These are phyloP conservation scores for Agrilus planipennis DNA, from an alignment of 1,140 invertebrate genomes.

Conservation along the genomic window DNA sequence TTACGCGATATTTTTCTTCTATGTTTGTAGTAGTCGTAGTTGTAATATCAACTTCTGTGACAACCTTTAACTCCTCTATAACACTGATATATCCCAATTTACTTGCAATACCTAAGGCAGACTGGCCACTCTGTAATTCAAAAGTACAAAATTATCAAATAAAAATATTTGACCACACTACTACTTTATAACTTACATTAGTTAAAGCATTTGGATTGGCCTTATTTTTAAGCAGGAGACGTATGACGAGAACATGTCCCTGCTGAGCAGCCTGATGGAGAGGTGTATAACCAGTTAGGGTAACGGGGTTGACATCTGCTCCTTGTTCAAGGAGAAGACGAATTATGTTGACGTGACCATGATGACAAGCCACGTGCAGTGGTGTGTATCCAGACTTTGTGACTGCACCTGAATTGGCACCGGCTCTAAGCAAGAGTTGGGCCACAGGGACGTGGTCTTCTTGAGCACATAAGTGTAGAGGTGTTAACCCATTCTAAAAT, in stretches of 20 bases:
- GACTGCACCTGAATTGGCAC: conserved; percentile 65
- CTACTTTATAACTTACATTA: conserved; percentile 57
- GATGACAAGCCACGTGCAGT: conserved; percentile 91
- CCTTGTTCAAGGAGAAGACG: conserved; percentile 78
- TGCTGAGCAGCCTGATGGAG: conserved; percentile 97
- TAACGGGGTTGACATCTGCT: conserved; percentile 56
- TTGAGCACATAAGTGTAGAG: conserved; percentile 82
- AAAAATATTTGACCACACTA: neutral
- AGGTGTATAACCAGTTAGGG: conserved; percentile 88
- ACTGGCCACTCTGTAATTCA: conserved; percentile 79
- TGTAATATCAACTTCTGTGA: conserved; percentile 82
- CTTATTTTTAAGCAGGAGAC: conserved; percentile 83
- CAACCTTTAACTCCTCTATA: conserved; percentile 90
- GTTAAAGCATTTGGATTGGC: conserved; percentile 91
- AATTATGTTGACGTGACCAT: conserved; percentile 93
- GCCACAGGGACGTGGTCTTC: conserved; percentile 87
- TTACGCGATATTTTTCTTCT: conserved; percentile 92
- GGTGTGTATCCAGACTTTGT: conserved; percentile 95
- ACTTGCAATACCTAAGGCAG: conserved; percentile 89
- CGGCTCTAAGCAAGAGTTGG: conserved; percentile 66
- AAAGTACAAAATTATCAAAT: neutral
- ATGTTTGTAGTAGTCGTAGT: conserved; percentile 57
- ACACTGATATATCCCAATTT: conserved; percentile 95
- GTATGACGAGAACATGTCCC: conserved; percentile 92
- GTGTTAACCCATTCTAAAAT: conserved; percentile 78